These are phyloP conservation scores for Dione juno DNA, from an alignment of 2,888 invertebrate species.

Conservation along the genomic window DNA sequence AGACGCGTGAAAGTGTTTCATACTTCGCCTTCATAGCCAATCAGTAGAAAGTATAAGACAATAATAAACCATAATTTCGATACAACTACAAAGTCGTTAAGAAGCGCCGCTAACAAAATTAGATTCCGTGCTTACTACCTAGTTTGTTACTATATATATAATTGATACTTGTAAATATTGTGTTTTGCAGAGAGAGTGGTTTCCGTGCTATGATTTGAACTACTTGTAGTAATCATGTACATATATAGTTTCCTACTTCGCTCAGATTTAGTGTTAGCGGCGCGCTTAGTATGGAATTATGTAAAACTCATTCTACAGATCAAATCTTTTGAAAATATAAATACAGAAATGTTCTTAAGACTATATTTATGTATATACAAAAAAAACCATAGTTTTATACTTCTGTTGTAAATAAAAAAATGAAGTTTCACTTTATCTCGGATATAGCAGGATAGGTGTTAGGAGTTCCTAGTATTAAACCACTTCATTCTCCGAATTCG, in stretches of 20 bases:
- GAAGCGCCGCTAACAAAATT: slow-evolving; percentile 36
- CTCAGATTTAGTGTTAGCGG: neutral
- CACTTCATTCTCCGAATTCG: no score
- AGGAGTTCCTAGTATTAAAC: no score
- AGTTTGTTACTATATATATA: slow-evolving; percentile 35
- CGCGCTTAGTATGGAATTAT: neutral
- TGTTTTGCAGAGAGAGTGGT: neutral
- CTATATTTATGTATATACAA: no score
- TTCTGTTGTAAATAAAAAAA: no score
- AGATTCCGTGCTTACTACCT: slow-evolving; percentile 25
- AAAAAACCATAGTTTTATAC: no score
- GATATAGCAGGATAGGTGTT: no score
- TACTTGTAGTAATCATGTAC: neutral
- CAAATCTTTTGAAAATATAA: no score
- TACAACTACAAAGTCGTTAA: slow-evolving; percentile 13
- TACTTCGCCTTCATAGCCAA: slow-evolving; percentile 16
- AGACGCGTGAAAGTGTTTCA: slow-evolving; percentile 42
- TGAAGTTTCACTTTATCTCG: no score
- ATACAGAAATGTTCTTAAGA: no score
- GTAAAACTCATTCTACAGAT: no score
- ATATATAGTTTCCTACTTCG: neutral
- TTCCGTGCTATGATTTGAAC: slow-evolving; percentile 6
- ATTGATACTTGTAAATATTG: slow-evolving; percentile 38
- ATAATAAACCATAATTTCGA: slow-evolving; percentile 41
- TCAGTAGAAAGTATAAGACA: slow-evolving; percentile 50